Evolutionary conservation across 2,113 vertebrate genomes (phyloP).

Genomic region (Xenopus laevis): DNA sequence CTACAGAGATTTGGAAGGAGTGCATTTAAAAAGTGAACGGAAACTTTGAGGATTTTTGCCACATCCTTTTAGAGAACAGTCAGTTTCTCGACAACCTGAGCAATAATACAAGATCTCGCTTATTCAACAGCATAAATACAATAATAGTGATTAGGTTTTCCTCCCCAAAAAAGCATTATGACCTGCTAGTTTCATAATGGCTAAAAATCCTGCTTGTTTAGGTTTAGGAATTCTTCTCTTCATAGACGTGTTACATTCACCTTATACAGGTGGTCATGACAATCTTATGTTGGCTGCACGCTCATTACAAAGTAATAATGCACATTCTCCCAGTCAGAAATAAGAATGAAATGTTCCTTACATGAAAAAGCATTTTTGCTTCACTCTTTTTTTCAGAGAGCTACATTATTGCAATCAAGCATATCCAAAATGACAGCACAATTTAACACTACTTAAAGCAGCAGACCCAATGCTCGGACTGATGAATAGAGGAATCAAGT

Average conservation of each 20-base stretch:
- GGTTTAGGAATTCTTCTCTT: conserved; percentile 7
- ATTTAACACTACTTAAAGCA: too few species aligned
- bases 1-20: conserved; percentile 46
- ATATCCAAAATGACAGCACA: too few species aligned
- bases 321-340: too few species aligned
- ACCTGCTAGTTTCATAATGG: conserved; percentile 15
- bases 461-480: too few species aligned
- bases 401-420: too few species aligned
- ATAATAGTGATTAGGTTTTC: conserved; percentile 11
- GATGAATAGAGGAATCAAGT: too few species aligned
- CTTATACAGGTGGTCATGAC: conserved; percentile 30
- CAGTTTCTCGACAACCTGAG: conserved; percentile 24
- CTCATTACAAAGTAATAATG: neutral
- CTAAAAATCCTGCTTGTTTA: conserved; percentile 24
- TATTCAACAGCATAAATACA: too few species aligned
- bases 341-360: too few species aligned
- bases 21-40: conserved; percentile 24
- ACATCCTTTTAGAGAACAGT: conserved; percentile 17
- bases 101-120: conserved; percentile 20
- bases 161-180: neutral
- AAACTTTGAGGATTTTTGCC: conserved; percentile 16
- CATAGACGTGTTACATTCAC: conserved; percentile 1
- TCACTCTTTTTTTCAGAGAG: too few species aligned
- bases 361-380: too few species aligned
- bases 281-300: conserved; percentile 20